Conservation (phyloP, 2,113 vertebrate genomes). For the Vulpes lagopus region DNA sequence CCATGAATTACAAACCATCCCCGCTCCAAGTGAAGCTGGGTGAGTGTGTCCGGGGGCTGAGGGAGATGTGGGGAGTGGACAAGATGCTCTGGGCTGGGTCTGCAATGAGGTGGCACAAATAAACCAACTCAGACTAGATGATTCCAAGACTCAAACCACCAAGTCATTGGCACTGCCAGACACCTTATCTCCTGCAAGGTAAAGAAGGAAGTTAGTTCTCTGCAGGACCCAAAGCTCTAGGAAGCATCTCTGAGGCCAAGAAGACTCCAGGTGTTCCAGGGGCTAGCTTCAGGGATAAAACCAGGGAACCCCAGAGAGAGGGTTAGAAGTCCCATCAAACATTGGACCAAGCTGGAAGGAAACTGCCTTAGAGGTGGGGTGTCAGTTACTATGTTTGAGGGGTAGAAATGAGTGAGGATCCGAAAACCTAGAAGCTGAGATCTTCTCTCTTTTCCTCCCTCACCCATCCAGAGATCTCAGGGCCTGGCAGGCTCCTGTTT, state of each 20-base stretch:
- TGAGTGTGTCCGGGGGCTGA: slow-evolving; percentile 85
- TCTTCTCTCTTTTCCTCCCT: neutral
- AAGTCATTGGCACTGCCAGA: neutral
- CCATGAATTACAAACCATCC: slow-evolving; percentile 98
- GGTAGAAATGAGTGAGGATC: slow-evolving; percentile 13
- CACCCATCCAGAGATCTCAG: neutral
- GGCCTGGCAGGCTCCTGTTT: neutral
- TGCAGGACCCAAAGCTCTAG: neutral
- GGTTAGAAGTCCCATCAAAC: neutral
- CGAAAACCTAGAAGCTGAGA: slow-evolving; percentile 1
- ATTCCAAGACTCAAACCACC: slow-evolving; percentile 25
- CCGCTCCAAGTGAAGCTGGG: slow-evolving; percentile 98
- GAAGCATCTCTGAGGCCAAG: slow-evolving; percentile 13
- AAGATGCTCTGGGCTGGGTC: slow-evolving; percentile 58
- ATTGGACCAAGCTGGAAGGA: slow-evolving; percentile 4
- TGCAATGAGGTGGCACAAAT: slow-evolving; percentile 38
- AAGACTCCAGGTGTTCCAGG: neutral
- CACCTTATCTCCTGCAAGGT: slow-evolving; percentile 48
- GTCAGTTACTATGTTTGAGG: neutral
- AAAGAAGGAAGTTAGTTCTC: slow-evolving; percentile 14
- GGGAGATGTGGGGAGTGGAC: slow-evolving; percentile 65
- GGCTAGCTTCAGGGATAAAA: neutral
- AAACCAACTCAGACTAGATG: slow-evolving; percentile 28
- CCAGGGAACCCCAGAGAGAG: neutral
- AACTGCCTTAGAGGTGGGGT: neutral